phyloP scores from a whole-genome alignment of 2,113 vertebrate genomes.

The Crotalus helleri region DNA sequence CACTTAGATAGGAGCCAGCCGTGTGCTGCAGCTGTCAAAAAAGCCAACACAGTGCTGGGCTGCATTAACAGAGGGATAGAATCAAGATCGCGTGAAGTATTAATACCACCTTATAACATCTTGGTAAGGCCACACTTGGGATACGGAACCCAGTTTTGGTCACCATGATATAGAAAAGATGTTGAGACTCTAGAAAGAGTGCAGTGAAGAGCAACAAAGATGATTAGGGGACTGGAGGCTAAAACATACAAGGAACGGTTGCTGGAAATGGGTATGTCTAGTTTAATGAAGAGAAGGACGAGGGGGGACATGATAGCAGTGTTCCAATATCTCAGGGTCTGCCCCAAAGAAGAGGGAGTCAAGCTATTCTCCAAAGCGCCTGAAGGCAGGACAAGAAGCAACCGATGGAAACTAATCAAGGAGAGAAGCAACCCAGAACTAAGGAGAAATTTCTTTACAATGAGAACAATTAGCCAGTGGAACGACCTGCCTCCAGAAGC shows the following conservation, averaged over 20 bases:
- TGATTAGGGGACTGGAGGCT: background rate
- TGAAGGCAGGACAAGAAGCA: background rate
- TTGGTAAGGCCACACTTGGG: too few relatives aligned
- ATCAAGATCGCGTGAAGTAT: background rate
- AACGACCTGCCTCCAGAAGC: background rate
- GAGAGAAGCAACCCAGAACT: background rate
- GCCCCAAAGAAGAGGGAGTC: background rate
- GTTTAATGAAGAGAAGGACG: rapidly evolving
- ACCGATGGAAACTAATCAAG: background rate
- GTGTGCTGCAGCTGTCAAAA: background rate
- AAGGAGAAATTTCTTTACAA: background rate
- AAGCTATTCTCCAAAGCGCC: background rate
- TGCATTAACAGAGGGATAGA: background rate
- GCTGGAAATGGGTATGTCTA: background rate
- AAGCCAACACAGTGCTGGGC: background rate
- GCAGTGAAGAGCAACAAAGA: background rate
- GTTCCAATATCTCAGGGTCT: rapidly evolving
- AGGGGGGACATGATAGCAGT: background rate
- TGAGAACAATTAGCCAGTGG: background rate
- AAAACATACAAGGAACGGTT: background rate
- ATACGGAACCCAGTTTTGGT: background rate
- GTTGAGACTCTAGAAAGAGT: background rate
- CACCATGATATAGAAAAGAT: background rate
- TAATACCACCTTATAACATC: too few relatives aligned
- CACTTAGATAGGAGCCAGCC: background rate